A percentile compares a stretch with the other conserved stretches of the same genome.
These are phyloP conservation scores for Trypoxylus dichotomus DNA, from an alignment of 1,140 invertebrate species.

Conservation along the genomic window DNA sequence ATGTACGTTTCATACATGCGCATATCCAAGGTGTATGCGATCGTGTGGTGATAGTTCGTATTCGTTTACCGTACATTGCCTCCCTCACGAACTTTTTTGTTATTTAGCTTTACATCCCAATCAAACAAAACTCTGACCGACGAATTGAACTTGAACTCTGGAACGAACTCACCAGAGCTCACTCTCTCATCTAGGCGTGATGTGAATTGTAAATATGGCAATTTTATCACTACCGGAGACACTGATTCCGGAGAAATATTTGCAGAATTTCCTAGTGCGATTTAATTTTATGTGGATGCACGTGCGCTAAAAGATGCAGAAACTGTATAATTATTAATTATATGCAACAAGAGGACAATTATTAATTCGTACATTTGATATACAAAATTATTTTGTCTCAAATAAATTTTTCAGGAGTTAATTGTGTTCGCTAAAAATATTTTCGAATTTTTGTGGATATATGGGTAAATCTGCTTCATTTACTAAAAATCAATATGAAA, in stretches of 20 bases:
- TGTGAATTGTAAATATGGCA: neutral
- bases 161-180: neutral
- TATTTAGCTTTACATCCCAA: neutral
- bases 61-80: neutral
- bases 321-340: too few species aligned
- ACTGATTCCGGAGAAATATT: neutral
- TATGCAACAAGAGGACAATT: too few species aligned
- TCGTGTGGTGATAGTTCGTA: neutral
- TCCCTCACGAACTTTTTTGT: neutral
- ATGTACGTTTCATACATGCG: neutral
- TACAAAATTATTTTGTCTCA: too few species aligned
- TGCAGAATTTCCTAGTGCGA: neutral
- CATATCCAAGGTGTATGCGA: neutral
- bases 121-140: neutral
- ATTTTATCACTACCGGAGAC: neutral
- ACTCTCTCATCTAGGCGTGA: neutral
- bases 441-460: too few species aligned
- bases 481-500: too few species aligned
- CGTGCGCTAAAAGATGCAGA: too few species aligned
- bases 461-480: too few species aligned
- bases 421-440: too few species aligned
- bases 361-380: too few species aligned
- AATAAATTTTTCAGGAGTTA: too few species aligned
- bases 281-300: too few species aligned
- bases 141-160: conserved; percentile 1